Percentiles rank a stretch among this genome's conserved stretches.
These are phyloP conservation scores for Pterocles burchelli DNA, from an alignment of 2,113 vertebrate genomes.

Conservation along the genomic window DNA sequence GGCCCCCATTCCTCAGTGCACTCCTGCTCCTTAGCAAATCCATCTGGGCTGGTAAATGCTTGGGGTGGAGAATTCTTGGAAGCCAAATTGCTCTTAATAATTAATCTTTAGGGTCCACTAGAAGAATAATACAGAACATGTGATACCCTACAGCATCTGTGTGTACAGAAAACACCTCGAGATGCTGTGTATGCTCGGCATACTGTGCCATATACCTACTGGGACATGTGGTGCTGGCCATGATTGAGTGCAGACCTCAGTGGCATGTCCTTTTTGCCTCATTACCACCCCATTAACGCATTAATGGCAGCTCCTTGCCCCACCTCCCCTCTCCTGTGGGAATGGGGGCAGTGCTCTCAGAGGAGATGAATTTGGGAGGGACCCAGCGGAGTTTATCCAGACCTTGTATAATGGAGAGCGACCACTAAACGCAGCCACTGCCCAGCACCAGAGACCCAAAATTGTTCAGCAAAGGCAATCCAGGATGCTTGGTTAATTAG, in stretches of 20 bases:
- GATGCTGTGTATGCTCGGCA: not conserved
- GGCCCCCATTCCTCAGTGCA: not conserved
- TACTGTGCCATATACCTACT: accelerated
- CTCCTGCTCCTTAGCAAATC: not conserved
- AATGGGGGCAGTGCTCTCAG: not conserved
- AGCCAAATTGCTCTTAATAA: not conserved
- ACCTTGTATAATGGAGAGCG: not conserved
- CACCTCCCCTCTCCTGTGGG: not conserved
- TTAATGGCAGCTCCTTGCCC: not conserved
- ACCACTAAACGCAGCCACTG: not conserved
- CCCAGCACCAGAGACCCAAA: not conserved
- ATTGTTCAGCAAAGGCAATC: not conserved
- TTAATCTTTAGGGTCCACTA: not conserved
- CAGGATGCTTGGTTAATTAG: not conserved
- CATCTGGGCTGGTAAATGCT: not conserved
- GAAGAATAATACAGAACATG: not conserved
- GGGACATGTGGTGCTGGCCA: not conserved
- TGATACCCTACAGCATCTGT: not conserved
- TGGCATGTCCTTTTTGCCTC: not conserved
- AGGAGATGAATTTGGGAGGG: not conserved
- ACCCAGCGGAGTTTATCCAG: not conserved
- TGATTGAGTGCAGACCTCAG: not conserved
- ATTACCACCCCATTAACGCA: not conserved
- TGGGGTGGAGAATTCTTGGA: not conserved
- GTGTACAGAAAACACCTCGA: not conserved